Conservation (phyloP, 2,113 vertebrate species). For the Urocynchramus pylzowi region DNA sequence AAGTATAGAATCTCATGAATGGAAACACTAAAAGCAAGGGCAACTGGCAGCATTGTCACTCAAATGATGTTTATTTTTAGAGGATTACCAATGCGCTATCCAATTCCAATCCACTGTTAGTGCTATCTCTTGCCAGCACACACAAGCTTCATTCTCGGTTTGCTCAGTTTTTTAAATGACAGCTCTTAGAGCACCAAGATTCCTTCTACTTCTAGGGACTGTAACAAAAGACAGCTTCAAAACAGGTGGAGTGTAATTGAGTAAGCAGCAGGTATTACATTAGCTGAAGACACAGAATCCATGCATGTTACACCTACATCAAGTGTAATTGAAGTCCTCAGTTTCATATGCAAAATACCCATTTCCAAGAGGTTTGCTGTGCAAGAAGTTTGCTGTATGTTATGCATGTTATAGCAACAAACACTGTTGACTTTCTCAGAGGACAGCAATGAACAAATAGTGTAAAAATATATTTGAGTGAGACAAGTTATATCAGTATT, state of each 20-base stretch:
- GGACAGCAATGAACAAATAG: background rate
- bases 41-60: background rate
- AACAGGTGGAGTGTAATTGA: background rate
- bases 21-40: background rate
- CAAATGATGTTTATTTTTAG: background rate
- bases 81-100: background rate
- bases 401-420: background rate
- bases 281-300: background rate
- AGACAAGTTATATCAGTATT: background rate
- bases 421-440: background rate
- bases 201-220: background rate
- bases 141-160: background rate
- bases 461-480: background rate
- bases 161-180: background rate
- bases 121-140: background rate
- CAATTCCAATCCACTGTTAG: background rate
- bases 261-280: background rate
- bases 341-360: background rate
- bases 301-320: background rate
- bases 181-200: background rate
- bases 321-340: background rate
- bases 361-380: background rate
- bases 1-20: background rate
- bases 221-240: background rate
- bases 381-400: background rate